These are phyloP conservation scores for Anthoptus insignis DNA, from an alignment of 2,888 invertebrate species.

Conservation along the genomic window DNA sequence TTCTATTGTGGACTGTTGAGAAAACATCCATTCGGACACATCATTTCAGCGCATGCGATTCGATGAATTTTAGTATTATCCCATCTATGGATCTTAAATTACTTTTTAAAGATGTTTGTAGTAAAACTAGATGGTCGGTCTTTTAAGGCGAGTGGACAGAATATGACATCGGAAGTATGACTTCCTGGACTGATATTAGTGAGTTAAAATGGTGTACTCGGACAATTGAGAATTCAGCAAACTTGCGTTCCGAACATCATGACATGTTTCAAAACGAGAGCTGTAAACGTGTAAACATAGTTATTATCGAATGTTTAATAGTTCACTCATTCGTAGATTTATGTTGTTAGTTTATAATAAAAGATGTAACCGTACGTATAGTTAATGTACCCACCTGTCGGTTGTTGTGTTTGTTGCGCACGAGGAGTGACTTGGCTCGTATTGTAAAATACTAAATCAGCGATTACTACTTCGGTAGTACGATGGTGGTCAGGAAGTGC, in stretches of 20 bases:
- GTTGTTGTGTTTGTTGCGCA: conserved; percentile 62
- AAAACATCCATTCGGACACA: too few species aligned
- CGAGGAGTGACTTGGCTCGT: conserved; percentile 55
- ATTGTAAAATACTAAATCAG: conserved; percentile 38
- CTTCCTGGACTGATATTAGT: conserved; percentile 51
- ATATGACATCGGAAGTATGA: conserved; percentile 24
- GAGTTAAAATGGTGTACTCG: conserved; percentile 43
- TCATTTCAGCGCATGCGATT: background rate
- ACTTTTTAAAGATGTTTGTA: background rate
- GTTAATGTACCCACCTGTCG: conserved; percentile 81
- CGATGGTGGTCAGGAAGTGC: background rate
- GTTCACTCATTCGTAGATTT: conserved; percentile 55
- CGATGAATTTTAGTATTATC: background rate
- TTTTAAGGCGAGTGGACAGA: conserved; percentile 21
- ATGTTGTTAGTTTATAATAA: conserved; percentile 54
- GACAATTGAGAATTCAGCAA: background rate
- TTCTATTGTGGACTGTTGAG: too few species aligned
- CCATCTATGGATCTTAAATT: background rate
- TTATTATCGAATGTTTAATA: conserved; percentile 55
- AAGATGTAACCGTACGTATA: conserved; percentile 67
- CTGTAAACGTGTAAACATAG: conserved; percentile 53
- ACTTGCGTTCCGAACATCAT: too few species aligned
- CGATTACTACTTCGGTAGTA: conserved; percentile 7
- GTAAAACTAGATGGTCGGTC: background rate
- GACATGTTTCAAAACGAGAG: conserved; percentile 44